These are phyloP conservation scores for Microtus ochrogaster DNA, from an alignment of 2,113 vertebrate species.

Conservation along the genomic window DNA sequence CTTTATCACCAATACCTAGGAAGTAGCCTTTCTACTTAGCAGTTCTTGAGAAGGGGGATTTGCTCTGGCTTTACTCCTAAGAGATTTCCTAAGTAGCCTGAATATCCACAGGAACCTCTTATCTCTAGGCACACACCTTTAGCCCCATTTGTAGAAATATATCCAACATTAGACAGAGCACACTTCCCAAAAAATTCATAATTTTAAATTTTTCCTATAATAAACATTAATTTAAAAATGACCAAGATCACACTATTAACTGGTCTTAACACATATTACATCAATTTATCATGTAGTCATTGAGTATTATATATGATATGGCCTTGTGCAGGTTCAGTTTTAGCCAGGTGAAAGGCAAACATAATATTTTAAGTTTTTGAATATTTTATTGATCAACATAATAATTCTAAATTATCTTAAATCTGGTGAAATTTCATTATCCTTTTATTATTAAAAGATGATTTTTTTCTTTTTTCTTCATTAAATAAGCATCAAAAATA, in stretches of 20 bases:
- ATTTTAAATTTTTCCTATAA: constrained; percentile 25
- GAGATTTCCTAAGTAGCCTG: background rate
- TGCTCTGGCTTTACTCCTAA: background rate
- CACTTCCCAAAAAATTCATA: background rate
- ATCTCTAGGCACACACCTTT: background rate
- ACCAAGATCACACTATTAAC: background rate
- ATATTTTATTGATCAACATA: background rate
- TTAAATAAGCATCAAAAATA: constrained; percentile 35
- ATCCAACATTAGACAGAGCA: background rate
- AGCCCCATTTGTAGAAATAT: background rate
- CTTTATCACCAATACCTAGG: background rate
- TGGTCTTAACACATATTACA: background rate
- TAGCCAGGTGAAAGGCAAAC: background rate
- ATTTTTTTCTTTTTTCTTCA: background rate
- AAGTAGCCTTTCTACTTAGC: background rate
- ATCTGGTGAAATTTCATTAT: constrained; percentile 13
- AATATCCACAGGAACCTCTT: background rate
- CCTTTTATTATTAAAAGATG: background rate
- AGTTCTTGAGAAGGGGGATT: background rate
- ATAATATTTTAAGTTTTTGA: background rate
- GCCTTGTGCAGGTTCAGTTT: background rate
- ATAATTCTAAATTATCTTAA: constrained; percentile 39
- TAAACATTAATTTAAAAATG: constrained; percentile 17
- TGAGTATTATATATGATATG: constrained; percentile 1
- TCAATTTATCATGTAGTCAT: background rate